Evolutionary conservation across 2,113 vertebrate genomes (phyloP).

Genomic region (Syngnathus scovelli): DNA sequence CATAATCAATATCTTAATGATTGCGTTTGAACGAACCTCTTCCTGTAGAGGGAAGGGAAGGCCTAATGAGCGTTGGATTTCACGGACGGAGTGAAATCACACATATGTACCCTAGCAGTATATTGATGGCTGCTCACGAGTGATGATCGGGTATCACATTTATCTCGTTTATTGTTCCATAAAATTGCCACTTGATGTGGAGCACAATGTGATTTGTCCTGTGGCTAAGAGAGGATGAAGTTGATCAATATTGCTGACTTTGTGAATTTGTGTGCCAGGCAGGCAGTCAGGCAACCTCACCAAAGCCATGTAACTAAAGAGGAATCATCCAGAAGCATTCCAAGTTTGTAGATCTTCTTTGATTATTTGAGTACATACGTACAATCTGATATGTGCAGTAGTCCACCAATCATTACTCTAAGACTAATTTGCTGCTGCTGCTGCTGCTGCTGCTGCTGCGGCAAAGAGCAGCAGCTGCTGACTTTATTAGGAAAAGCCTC

Average conservation of each 20-base stretch:
- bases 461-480: not conserved
- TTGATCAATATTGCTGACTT: not conserved
- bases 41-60: not conserved
- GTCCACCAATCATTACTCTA: not conserved
- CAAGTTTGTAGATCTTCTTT: too few relatives aligned
- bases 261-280: too few relatives aligned
- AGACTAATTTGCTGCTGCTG: not conserved
- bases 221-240: not conserved
- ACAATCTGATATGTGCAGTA: not conserved
- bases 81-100: slow-evolving; percentile 6
- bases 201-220: not conserved
- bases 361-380: too few relatives aligned
- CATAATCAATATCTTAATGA: slow-evolving; percentile 46
- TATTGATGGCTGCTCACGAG: not conserved
- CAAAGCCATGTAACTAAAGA: too few relatives aligned
- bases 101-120: not conserved
- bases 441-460: not conserved
- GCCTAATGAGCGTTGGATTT: slow-evolving; percentile 25
- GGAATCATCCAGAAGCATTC: too few relatives aligned
- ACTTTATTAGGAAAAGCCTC: not conserved
- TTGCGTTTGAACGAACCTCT: slow-evolving; percentile 16
- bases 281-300: too few relatives aligned
- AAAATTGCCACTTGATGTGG: not conserved
- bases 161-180: not conserved
- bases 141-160: slow-evolving; percentile 3